Evolutionary conservation across 2,888 invertebrate genomes (phyloP), one percentile per base, ranked within the genome.

Genomic region (Acanthosepion esculentum): DNA sequence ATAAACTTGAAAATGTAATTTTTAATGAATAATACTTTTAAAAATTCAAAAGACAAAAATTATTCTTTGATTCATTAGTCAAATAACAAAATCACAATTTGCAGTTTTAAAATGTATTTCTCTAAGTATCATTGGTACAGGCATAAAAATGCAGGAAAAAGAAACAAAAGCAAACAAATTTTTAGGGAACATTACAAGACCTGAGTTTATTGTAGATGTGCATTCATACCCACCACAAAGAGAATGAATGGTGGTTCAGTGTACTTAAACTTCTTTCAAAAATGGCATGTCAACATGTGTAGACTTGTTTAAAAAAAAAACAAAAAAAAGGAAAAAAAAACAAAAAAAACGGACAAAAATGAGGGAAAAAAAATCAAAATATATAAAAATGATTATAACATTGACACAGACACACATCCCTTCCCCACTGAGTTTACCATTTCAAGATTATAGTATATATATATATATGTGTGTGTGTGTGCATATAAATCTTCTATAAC

Each of bases 21-120:
- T 41, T 50, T 15, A 50, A 50, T 50, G 50, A 50, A 50, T 50
- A 12, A 50, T 50, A 12, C 20, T 20, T 59, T 23, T 20, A 59
- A 59, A 20, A 20, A 20, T 59, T 59, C 1, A 59, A 59, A 59
- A 23, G 20, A 59, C 23, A 59, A 59, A 59, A 59, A 59, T 23
- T 59, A 4, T 3, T 59, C 23, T 59, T 41, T 59, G 23, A n/a
- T 78, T n/a, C 15, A n/a, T 78, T 78, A 78, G n/a, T 95, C n/a
- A 78, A 78, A 18, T 15, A 78, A 78, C 78, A 78, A 78, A 78
- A 78, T 8, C n/a, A 26, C 26, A n/a, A 78, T 78, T 78, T 78
- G 78, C 78, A 78, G 78, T 78, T 78, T 78, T 1, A 78, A 78
- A 78, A 78, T 78, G 78, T n/a, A 78, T 78, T 78, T n/a, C n/a